Conservation (phyloP, 1,140 invertebrate genomes). For the Prorops nasuta region DNA sequence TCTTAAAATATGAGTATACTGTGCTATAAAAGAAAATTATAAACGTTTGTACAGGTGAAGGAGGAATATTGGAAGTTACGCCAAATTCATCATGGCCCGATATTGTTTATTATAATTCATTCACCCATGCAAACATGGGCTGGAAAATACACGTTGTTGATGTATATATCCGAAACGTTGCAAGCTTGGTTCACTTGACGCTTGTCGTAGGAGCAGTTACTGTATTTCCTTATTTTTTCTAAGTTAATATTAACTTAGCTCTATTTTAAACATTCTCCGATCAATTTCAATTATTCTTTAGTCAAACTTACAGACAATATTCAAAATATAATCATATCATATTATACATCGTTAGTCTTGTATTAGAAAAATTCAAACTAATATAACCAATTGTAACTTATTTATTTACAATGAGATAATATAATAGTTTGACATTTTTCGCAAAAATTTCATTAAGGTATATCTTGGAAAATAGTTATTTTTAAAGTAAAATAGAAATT, state of each 20-base stretch:
- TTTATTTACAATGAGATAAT: no score
- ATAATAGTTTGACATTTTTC: no score
- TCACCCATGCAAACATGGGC: constrained; percentile 87
- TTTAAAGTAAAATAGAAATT: no score
- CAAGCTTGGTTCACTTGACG: constrained; percentile 13
- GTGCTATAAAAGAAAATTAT: constrained; percentile 1
- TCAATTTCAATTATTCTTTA: neutral
- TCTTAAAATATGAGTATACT: neutral
- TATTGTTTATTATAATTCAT: constrained; percentile 91
- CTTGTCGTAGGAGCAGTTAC: constrained; percentile 16
- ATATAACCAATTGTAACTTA: no score
- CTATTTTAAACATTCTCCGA: constrained; percentile 4
- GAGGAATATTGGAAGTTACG: constrained; percentile 74
- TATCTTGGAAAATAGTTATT: no score
- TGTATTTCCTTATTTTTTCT: constrained; percentile 21
- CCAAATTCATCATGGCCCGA: constrained; percentile 91
- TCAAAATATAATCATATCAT: no score
- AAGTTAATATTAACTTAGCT: constrained; percentile 18
- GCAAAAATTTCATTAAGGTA: no score
- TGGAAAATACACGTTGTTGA: constrained; percentile 87
- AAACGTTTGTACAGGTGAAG: constrained; percentile 55
- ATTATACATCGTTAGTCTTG: no score
- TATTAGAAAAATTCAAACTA: no score
- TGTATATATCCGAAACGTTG: constrained; percentile 53
- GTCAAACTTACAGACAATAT: no score